Base-by-base conservation (phyloP, 2,888 invertebrate species). In the Thereva nobilitata region DNA sequence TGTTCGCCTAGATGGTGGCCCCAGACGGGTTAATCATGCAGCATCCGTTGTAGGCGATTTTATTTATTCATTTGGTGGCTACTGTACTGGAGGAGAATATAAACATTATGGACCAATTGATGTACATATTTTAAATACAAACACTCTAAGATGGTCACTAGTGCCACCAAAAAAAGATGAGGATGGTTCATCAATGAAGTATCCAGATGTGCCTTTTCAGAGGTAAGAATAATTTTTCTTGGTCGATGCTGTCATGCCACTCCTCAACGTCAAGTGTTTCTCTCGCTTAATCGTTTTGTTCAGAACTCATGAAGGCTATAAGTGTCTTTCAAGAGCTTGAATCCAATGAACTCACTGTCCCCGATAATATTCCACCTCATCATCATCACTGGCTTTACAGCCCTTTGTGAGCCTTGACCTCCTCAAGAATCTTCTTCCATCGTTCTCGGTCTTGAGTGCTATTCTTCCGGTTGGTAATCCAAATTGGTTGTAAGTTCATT, bases 61-160 rank as follows among this genome's bases (percentile, higher is more conserved):
- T 75, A 91, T 97, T 71, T 95, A 89, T 80, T 92, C 93, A 0
- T 95, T 96, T 79, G 95, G 96, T 45, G 96, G 96, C 37, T 96
- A 94, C 78, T 94, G 92, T 77, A 92, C 93, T 0, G 90, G 90
- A 7, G 78, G 77, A 54, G 89, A 92, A 75, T 92, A 91, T 75
- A 85, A 86, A 67, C 84, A 86, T 70, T 87, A 86, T 79, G 85
- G 87, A 44, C 89, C 92, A 0, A 95, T 96, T 77, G 95, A 95
- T 77, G 89, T 95, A 2, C 92, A 94, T 80, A 86, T 93, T 9
- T 82, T 96, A 34, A 88, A 95, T 76, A 92, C 92, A 64, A 83
- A 88, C 79, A 86, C 86, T 37, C 82, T 85, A 73, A 82, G 84
- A 73, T 87, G 89, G 89, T 80, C 83, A 0, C 72, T 81, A 10